Percentiles rank a stretch among this genome's conserved stretches.
Conservation (phyloP, 2,113 vertebrate species). For the Nothocercus julius region DNA sequence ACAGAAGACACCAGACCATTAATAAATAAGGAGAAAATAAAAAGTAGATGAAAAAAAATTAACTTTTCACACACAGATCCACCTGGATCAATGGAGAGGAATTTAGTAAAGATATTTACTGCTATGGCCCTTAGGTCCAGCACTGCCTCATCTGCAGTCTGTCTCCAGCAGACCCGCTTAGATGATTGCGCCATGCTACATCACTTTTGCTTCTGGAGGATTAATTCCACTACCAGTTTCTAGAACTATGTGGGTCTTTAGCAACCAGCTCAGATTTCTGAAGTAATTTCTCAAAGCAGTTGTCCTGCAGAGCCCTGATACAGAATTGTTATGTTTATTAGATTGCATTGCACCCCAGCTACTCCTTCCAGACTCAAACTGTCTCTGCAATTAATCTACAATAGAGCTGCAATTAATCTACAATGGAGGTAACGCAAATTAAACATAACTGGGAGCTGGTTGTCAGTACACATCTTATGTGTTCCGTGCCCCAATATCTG, state of each 20-base stretch:
- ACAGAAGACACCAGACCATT: background rate
- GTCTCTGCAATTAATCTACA: conserved; percentile 16
- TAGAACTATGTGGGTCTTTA: background rate
- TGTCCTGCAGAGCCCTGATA: background rate
- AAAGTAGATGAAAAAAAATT: no score
- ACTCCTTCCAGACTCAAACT: conserved; percentile 1
- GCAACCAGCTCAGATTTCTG: conserved; percentile 2
- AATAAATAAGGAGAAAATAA: background rate
- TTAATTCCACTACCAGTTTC: background rate
- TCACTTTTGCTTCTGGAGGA: background rate
- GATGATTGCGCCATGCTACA: fast-evolving
- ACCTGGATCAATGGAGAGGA: background rate
- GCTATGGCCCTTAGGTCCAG: background rate
- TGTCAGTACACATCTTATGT: background rate
- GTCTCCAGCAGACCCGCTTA: background rate
- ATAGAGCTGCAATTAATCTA: conserved; percentile 1
- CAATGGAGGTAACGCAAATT: background rate
- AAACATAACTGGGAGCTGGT: background rate
- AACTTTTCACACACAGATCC: no score
- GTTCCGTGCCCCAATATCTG: background rate
- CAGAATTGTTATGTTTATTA: conserved; percentile 14
- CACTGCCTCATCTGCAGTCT: background rate
- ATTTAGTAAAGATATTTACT: background rate
- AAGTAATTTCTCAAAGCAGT: background rate
- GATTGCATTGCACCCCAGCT: background rate